These are phyloP conservation scores for Danaus melanippus DNA, from an alignment of 1,140 invertebrate species.

Conservation along the genomic window DNA sequence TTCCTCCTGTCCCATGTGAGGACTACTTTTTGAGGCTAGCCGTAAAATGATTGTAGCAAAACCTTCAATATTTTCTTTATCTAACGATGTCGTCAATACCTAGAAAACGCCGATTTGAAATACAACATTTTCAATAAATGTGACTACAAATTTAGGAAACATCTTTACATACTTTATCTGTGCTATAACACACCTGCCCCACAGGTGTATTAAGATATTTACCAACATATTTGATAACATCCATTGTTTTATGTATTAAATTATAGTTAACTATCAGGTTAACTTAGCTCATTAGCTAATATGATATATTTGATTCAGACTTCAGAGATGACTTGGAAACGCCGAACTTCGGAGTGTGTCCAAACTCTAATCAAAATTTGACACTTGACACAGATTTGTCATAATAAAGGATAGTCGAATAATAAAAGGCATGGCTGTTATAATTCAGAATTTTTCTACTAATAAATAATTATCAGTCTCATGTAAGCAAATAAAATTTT, in stretches of 20 bases:
- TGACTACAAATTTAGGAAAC: conserved; percentile 2
- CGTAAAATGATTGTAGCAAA: conserved; percentile 54
- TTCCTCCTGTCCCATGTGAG: conserved; percentile 37
- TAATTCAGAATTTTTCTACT: no score
- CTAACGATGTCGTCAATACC: conserved; percentile 52
- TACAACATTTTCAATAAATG: not conserved
- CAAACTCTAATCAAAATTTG: no score
- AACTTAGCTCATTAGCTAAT: no score
- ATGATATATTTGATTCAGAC: no score
- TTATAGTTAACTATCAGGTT: no score
- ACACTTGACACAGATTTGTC: no score
- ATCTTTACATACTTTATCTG: conserved; percentile 44
- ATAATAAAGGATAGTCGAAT: no score
- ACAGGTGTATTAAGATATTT: conserved; percentile 53
- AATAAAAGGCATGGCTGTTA: no score
- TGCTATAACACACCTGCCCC: conserved; percentile 54
- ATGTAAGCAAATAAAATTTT: no score
- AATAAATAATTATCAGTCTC: no score
- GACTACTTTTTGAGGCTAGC: conserved; percentile 36
- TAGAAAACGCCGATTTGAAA: conserved; percentile 18
- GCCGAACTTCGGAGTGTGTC: no score
- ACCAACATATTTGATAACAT: conserved; percentile 51
- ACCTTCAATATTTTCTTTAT: conserved; percentile 58
- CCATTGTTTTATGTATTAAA: conserved; percentile 23
- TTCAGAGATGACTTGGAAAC: no score